Evolutionary conservation across 30 jellyfish, hydroid and myxozoan genomes (phyloP).

Genomic region (Catostylus mosaicus): DNA sequence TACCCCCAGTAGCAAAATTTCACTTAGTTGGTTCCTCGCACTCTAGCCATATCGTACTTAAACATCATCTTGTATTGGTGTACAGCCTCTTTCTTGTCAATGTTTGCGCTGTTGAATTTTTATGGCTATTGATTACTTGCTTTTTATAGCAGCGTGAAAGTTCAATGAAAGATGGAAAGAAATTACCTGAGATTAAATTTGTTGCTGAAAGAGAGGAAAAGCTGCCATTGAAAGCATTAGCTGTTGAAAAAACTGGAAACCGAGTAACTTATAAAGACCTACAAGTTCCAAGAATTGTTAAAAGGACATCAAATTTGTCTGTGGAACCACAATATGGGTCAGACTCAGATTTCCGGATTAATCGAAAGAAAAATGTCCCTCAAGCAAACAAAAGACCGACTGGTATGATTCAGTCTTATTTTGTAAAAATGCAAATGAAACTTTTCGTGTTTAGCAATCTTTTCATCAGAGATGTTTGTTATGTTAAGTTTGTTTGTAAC

Average conservation of each 20-base stretch:
- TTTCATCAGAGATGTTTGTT: too few relatives aligned
- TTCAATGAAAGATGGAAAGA: constrained; percentile 7
- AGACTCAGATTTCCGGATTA: constrained; percentile 56
- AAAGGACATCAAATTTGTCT: constrained; percentile 77
- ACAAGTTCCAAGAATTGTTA: constrained; percentile 63
- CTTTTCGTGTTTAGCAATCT: too few relatives aligned
- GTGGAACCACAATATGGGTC: constrained; percentile 95
- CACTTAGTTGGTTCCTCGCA: too few relatives aligned
- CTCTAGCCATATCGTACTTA: too few relatives aligned
- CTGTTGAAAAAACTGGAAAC: constrained; percentile 42
- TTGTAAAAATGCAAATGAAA: too few relatives aligned
- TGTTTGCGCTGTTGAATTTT: not conserved
- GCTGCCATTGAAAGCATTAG: not conserved
- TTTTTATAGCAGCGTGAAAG: not conserved
- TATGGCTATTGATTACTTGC: not conserved
- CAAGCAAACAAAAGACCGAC: constrained; percentile 44
- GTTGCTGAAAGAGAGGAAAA: constrained; percentile 8
- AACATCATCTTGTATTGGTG: too few relatives aligned
- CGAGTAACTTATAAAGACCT: constrained; percentile 58
- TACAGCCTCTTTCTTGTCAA: too few relatives aligned
- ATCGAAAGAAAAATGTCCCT: constrained; percentile 21
- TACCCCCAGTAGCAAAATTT: too few relatives aligned
- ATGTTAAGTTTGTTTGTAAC: too few relatives aligned
- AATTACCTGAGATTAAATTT: constrained; percentile 21
- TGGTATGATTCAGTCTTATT: too few relatives aligned